Evolutionary conservation across 2,113 vertebrate species (phyloP), one percentile per base, ranked within the genome.

Genomic region (Morone saxatilis): DNA sequence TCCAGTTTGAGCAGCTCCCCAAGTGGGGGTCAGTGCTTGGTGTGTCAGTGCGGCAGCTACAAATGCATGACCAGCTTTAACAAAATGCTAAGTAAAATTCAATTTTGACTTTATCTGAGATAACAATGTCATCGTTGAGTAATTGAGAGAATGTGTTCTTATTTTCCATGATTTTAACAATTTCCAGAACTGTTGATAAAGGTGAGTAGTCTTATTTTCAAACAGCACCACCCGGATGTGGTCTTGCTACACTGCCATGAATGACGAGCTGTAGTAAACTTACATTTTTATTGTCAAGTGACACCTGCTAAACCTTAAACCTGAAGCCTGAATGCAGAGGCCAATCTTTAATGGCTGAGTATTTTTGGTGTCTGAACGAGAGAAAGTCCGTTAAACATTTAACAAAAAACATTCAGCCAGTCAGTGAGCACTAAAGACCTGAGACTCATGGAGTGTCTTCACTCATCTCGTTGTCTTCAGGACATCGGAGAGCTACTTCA

Each of bases 401-500:
- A 47, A 2, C 11, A 11, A n/a, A 74, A 43, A n/a, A 9, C 22
- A 4, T 25, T 8, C 5, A 36, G 31, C 7, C 5, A 59, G 4
- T 12, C 13, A 1, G 17, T 10, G 31, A 31, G 13, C 19, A 9
- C 6, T 10, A 45, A 47, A 6, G n/a, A 7, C 11, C 8, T 38
- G 19, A 61, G 9, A 20, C 4, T 59, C 4, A 11, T 7, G 13
- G 7, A 65, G 50, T n/a, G 6, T 47, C 14, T 78, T 38, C 4
- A 2, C 31, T 68, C 10, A 5, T 41, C 13, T 72, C 65, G 17
- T 51, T n/a, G 40, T 76, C 17, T 31, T 67, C 36, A 98, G 97
- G 97, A 97, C 72, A 95, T 95, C 62, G 98, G 98, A 75, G 97
- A 98, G 89, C 90, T 97, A 70, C 95, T 99, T 68, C 98, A 98